A percentile compares a stretch with the other conserved stretches of the same genome.
Conservation (phyloP, 2,797 vertebrate species). For the Tamandua tetradactyla region DNA sequence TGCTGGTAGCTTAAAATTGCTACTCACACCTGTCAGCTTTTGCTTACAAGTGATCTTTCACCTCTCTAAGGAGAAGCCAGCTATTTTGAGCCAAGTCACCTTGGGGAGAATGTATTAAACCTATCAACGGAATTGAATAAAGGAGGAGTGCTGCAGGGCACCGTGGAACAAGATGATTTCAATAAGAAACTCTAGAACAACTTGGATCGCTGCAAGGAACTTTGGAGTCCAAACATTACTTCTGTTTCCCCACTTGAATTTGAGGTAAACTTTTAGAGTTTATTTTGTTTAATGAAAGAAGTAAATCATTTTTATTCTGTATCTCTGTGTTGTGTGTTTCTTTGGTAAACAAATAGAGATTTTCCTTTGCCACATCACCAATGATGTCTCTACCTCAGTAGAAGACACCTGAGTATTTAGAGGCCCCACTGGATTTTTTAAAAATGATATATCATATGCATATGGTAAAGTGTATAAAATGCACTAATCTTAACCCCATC, state of each 20-base stretch:
- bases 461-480: neutral
- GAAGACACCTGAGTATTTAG: neutral
- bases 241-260: conserved; percentile 18
- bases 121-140: conserved; percentile 41
- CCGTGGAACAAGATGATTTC: conserved; percentile 46
- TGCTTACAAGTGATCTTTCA: conserved; percentile 51
- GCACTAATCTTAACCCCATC: neutral
- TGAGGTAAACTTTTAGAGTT: neutral
- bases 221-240: neutral
- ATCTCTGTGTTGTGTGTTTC: neutral
- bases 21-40: conserved; percentile 58
- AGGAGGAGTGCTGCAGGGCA: conserved; percentile 8
- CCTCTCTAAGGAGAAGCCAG: conserved; percentile 43
- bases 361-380: neutral
- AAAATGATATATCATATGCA: neutral
- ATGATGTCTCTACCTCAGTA: neutral
- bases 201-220: neutral
- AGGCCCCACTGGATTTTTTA: neutral
- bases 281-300: neutral
- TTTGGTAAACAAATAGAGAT: neutral
- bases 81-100: conserved; percentile 68
- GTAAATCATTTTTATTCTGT: neutral
- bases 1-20: conserved; percentile 70
- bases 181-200: conserved; percentile 31
- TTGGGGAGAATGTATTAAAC: conserved; percentile 64